Evolutionary conservation across 2,113 vertebrate genomes (phyloP), one percentile per base, ranked within the genome.

Genomic region (Corythoichthys haematopterus): DNA sequence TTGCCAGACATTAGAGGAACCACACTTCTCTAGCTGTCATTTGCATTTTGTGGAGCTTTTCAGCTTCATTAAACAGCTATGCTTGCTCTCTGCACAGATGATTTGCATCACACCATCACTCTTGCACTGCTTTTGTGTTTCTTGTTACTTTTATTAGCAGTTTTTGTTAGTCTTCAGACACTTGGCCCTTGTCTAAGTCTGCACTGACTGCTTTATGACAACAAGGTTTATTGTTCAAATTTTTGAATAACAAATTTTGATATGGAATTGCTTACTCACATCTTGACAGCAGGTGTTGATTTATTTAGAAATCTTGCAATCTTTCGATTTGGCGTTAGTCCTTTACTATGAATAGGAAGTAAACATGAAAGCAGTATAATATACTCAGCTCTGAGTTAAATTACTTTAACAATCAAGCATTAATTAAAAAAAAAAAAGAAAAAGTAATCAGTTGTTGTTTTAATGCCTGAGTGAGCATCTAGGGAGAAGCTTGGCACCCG

Each of bases 41-140:
- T 55, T 55, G 13, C 55, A 57, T 57, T 57, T 57, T 13, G 33
- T 57, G 33, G 33, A 12, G 55, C 9, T 57, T 57, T 57, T 57
- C 55, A 57, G 55, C 55, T 57, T 57, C 55, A 57, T 57, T 57
- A 57, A 57, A 57, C 55, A 35, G 28, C 28, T 35, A 35, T 35
- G 55, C 55, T 57, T 35, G 11, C 33, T 57, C 33, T 35, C 33
- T 57, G 55, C 55, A 36, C 28, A 28, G 28, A 55, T 57, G 55
- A 35, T 35, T 57, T 57, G 28, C 55, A 57, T 57, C 55, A 36
- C 55, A 12, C 20, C 10, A 57, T 57, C 33, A 3, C 55, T 57
- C 33, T 35, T n/a, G 10, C 52, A 55, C 28, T 33, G 52, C 20
- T n/a, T 53, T n/a, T 28, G 20, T 55, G n/a, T 20, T 28, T 20